Conservation (phyloP, 1,140 invertebrate genomes). For the Drosophila auraria region DNA sequence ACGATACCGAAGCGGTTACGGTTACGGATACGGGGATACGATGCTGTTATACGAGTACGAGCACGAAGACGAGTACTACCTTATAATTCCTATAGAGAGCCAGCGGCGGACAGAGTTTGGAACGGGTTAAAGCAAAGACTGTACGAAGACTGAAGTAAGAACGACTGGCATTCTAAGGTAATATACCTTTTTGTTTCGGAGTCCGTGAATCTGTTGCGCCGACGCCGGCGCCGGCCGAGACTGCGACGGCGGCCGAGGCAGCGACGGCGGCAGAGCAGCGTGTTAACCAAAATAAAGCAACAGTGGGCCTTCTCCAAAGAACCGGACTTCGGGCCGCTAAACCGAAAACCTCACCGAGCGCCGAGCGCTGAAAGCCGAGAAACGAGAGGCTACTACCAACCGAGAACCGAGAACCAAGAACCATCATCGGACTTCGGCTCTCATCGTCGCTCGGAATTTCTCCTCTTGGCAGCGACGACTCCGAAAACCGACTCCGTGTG, state of each 20-base stretch:
- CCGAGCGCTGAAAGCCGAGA: conserved; percentile 15
- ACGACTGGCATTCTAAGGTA: conserved; percentile 85
- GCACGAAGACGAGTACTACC: conserved; percentile 12
- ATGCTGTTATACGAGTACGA: conserved; percentile 53
- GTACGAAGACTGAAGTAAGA: conserved; percentile 86
- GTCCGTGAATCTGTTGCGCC: conserved; percentile 81
- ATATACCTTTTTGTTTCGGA: conserved; percentile 85
- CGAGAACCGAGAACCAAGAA: conserved; percentile 4
- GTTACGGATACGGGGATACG: conserved; percentile 20
- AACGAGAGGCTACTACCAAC: conserved; percentile 30
- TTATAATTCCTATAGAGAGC: conserved; percentile 72
- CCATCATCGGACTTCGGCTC: conserved; percentile 20
- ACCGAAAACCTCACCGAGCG: conserved; percentile 30
- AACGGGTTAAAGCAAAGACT: conserved; percentile 86
- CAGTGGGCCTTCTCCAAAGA: conserved; percentile 65
- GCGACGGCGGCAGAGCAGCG: conserved; percentile 47
- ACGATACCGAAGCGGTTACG: conserved; percentile 27
- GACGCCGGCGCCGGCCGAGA: conserved; percentile 29
- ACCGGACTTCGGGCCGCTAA: conserved; percentile 53
- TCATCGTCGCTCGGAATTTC: conserved; percentile 59
- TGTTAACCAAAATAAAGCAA: conserved; percentile 84
- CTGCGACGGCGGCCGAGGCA: conserved; percentile 10
- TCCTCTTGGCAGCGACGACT: conserved; percentile 64
- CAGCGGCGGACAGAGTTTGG: conserved; percentile 85
- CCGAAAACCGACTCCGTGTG: conserved; percentile 44